A percentile compares a stretch with the other conserved stretches of the same genome.
These are phyloP conservation scores for Alexandromys fortis DNA, from an alignment of 2,113 vertebrate genomes.

Conservation along the genomic window DNA sequence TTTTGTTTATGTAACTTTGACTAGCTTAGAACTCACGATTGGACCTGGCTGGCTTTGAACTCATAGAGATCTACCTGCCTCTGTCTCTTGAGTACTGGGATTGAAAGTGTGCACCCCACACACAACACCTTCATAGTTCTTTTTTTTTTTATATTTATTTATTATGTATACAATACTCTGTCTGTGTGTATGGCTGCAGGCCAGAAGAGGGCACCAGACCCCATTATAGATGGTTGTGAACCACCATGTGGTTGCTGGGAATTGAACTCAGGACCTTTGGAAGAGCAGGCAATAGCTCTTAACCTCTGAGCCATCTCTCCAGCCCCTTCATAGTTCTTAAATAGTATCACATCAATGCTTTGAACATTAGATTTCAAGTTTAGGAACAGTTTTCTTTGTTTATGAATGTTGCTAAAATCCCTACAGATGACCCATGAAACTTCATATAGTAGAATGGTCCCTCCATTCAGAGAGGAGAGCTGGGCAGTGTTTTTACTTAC, in stretches of 20 bases:
- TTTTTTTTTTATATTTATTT: not conserved
- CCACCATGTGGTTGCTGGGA: too few species aligned
- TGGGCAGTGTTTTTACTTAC: not conserved
- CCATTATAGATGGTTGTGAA: too few species aligned
- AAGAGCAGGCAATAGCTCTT: too few species aligned
- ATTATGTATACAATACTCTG: too few species aligned
- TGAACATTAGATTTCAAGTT: not conserved
- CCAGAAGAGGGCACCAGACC: too few species aligned
- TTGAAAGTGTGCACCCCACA: too few species aligned
- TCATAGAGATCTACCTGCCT: not conserved
- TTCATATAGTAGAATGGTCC: not conserved
- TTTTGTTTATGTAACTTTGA: not conserved
- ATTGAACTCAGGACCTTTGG: too few species aligned
- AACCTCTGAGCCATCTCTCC: too few species aligned
- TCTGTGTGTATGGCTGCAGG: too few species aligned
- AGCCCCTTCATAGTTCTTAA: not conserved
- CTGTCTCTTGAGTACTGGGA: not conserved
- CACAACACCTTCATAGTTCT: not conserved
- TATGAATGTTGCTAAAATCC: not conserved
- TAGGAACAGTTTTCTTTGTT: not conserved
- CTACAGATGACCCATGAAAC: not conserved
- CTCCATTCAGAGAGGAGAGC: fast-evolving
- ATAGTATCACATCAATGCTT: not conserved
- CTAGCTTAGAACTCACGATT: not conserved
- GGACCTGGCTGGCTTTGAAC: not conserved